Base-by-base conservation (phyloP, 2,888 invertebrate species). In the Drosophila phalerata region DNA sequence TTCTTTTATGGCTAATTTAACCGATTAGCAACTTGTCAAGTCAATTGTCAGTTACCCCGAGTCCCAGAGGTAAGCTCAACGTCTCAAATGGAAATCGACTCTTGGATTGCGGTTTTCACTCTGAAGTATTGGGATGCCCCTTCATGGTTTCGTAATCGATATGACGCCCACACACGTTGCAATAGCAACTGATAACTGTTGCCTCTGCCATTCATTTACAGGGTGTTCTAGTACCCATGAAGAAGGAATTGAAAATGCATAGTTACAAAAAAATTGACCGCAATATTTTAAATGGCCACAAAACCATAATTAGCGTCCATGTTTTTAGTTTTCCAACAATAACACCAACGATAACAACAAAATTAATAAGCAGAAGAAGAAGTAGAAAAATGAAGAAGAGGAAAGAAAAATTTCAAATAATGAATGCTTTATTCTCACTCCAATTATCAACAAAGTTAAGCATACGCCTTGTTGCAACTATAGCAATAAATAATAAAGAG, bases 1-100 rank as follows among this genome's bases (percentile, higher is more conserved):
- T 86, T 85, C 85, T 85, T 88, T 89, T 69, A 88, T 61, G 88
- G 85, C 87, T 88, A 88, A 88, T 88, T 88, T 88, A 89, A 88
- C 87, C 88, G 88, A 88, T 89, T 89, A 89, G 82, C 84, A 77
- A 71, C 63, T 73, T 75, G 80, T 72, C 84, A 56, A 69, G 80
- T 71, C 84, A 51, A 69, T 53, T 57, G 57, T 17, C 68, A 43
- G 38, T 47, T 48, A 17, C 52, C 25, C 8, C 6, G 25, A 17
- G 11, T 47, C 45, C 49, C 49, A 25, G 15, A 60, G 42, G 38
- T 42, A 40, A 53, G 56, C 47, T 22, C 45, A 30, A 15, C 25
- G 38, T 38, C 47, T 25, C 37, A 32, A 51, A 63, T 68, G 70
- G 77, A 77, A 77, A 73, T 37, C 64, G 77, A 77, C 63, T 62